Evolutionary conservation across 2,888 invertebrate genomes (phyloP).

Genomic region (Patella pellucida): DNA sequence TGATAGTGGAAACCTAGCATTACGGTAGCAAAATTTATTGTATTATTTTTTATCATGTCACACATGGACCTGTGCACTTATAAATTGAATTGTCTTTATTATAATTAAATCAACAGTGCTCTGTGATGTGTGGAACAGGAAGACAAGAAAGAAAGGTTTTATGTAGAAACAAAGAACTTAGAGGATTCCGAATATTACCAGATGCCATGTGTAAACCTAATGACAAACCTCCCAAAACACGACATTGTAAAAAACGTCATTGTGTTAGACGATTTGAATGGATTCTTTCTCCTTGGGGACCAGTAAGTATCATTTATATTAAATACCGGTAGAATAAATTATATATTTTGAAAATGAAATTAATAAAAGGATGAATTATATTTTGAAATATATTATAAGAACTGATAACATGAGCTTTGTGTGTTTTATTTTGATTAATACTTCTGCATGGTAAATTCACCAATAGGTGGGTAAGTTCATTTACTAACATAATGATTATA

Average conservation of each 20-base stretch:
- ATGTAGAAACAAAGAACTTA: conserved; percentile 70
- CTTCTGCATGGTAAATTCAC: too few species aligned
- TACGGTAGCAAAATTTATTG: too few species aligned
- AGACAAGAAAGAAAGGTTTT: conserved; percentile 76
- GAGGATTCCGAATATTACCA: conserved; percentile 31
- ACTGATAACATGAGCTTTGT: too few species aligned
- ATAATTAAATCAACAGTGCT: conserved; percentile 71
- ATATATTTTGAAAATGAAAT: too few species aligned
- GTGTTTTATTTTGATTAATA: too few species aligned
- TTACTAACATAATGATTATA: too few species aligned
- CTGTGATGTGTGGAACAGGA: conserved; percentile 78
- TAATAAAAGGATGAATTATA: too few species aligned
- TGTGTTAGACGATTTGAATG: conserved; percentile 49
- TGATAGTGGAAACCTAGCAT: too few species aligned
- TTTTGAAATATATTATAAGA: too few species aligned
- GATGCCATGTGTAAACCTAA: conserved; percentile 39
- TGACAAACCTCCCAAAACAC: conserved; percentile 34
- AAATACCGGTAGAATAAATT: too few species aligned
- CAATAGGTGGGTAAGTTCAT: too few species aligned
- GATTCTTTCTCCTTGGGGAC: conserved; percentile 54
- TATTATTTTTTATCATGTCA: too few species aligned
- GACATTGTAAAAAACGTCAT: conserved; percentile 30
- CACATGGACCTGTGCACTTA: neutral
- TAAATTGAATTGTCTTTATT: neutral
- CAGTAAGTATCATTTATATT: conserved; percentile 37